phyloP scores from a whole-genome alignment of 2,113 vertebrate species.

The Lipophrys pholis region DNA sequence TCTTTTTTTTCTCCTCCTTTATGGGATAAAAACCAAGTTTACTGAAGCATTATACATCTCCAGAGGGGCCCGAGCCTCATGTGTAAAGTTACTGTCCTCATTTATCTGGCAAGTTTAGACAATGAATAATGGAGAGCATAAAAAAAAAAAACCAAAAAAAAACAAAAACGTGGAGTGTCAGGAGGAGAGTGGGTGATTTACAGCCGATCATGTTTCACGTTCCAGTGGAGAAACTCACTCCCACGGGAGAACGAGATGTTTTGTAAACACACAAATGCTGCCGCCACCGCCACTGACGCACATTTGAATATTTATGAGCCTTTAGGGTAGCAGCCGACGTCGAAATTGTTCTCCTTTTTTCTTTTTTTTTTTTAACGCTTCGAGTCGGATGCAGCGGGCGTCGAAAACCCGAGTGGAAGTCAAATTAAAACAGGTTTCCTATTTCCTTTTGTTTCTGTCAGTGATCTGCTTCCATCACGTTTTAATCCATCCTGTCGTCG shows the following conservation, averaged over 20 bases:
- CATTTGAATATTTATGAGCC: slow-evolving; percentile 82
- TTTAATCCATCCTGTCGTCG: not conserved
- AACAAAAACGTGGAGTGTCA: slow-evolving; percentile 33
- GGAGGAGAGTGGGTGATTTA: slow-evolving; percentile 70
- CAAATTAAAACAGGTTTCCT: slow-evolving; percentile 36
- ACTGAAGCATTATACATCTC: slow-evolving; percentile 45
- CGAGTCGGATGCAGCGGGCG: slow-evolving; percentile 10
- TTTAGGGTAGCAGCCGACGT: slow-evolving; percentile 60
- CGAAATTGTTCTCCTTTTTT: slow-evolving; percentile 42
- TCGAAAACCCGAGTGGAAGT: slow-evolving; percentile 21
- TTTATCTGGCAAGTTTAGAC: slow-evolving; percentile 60
- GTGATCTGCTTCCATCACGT: slow-evolving; percentile 13
- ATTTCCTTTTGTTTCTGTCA: slow-evolving; percentile 26
- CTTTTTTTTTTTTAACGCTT: too few relatives aligned
- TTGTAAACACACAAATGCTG: slow-evolving; percentile 76
- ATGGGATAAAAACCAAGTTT: slow-evolving; percentile 50
- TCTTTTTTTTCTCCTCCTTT: slow-evolving; percentile 6
- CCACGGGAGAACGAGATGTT: slow-evolving; percentile 70
- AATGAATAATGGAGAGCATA: slow-evolving; percentile 70
- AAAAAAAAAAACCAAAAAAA: slow-evolving; percentile 17
- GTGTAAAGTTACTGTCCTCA: slow-evolving; percentile 59
- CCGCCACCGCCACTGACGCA: slow-evolving; percentile 62
- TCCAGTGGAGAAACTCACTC: slow-evolving; percentile 69
- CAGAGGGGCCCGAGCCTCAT: slow-evolving; percentile 56
- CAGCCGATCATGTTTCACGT: slow-evolving; percentile 73